Conservation (phyloP, 2,113 vertebrate species). For the Ptilonorhynchus violaceus region DNA sequence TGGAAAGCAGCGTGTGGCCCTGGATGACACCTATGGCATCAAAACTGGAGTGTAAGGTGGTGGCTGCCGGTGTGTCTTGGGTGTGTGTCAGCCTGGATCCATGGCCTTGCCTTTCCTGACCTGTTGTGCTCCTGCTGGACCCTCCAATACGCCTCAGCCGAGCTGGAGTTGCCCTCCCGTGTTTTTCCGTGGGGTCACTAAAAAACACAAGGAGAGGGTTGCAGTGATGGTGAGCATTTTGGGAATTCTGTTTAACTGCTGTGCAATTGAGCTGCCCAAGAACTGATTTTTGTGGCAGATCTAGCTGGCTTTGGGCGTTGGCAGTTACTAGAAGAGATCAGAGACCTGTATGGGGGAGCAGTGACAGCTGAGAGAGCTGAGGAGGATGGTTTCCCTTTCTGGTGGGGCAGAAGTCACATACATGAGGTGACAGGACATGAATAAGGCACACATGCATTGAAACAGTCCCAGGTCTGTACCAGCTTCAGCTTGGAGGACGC, state of each 20-base stretch:
- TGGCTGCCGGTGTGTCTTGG: neutral
- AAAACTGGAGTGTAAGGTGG: fast-evolving
- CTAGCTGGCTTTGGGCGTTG: neutral
- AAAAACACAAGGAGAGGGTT: neutral
- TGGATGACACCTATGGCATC: neutral
- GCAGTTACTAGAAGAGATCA: neutral
- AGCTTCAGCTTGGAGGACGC: no score
- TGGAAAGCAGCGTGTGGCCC: neutral
- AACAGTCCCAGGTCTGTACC: no score
- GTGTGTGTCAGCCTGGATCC: neutral
- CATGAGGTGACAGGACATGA: fast-evolving
- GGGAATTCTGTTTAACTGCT: neutral
- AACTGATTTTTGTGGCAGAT: neutral
- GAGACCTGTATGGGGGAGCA: neutral
- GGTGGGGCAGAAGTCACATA: fast-evolving
- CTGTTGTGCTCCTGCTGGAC: neutral
- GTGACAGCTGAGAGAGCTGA: neutral
- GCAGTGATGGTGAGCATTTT: fast-evolving
- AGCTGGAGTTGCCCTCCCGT: fast-evolving
- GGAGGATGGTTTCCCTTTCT: neutral
- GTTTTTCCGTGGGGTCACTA: neutral
- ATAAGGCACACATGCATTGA: fast-evolving
- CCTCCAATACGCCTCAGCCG: fast-evolving
- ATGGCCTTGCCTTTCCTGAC: neutral
- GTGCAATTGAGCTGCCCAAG: fast-evolving